Percentiles rank a stretch among this genome's conserved stretches.
These are phyloP conservation scores for Nineta flava DNA, from an alignment of 2,888 invertebrate species.

Conservation along the genomic window DNA sequence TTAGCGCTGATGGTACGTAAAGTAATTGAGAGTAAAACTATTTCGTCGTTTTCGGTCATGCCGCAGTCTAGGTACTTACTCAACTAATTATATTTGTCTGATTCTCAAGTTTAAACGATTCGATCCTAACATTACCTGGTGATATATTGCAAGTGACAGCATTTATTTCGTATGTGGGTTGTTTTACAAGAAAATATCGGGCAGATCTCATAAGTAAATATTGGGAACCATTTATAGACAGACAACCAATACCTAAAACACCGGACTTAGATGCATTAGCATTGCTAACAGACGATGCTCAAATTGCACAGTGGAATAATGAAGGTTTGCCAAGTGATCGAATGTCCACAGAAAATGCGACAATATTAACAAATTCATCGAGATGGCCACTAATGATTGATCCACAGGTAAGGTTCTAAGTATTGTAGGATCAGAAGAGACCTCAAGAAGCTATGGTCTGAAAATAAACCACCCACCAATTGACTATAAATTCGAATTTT, in stretches of 20 bases:
- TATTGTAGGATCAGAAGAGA: no score
- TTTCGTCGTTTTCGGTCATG: no score
- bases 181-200: constrained; percentile 76
- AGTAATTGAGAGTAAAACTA: neutral
- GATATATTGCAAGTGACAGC: constrained; percentile 80
- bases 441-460: no score
- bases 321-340: constrained; percentile 81
- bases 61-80: no score
- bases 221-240: constrained; percentile 68
- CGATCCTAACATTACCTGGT: constrained; percentile 69
- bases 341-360: constrained; percentile 91
- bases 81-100: no score
- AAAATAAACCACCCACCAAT: no score
- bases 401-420: constrained; percentile 61
- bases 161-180: constrained; percentile 89
- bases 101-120: constrained; percentile 40
- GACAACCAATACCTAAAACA: constrained; percentile 61
- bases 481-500: no score
- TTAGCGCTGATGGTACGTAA: no score
- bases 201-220: constrained; percentile 56
- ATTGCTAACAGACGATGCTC: constrained; percentile 84
- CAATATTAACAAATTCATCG: constrained; percentile 75
- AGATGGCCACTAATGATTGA: constrained; percentile 94
- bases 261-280: constrained; percentile 64
- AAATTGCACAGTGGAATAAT: constrained; percentile 88